Conservation (phyloP, 53 echinoderm and acorn worm species). For the Holothuria leucospilota region DNA sequence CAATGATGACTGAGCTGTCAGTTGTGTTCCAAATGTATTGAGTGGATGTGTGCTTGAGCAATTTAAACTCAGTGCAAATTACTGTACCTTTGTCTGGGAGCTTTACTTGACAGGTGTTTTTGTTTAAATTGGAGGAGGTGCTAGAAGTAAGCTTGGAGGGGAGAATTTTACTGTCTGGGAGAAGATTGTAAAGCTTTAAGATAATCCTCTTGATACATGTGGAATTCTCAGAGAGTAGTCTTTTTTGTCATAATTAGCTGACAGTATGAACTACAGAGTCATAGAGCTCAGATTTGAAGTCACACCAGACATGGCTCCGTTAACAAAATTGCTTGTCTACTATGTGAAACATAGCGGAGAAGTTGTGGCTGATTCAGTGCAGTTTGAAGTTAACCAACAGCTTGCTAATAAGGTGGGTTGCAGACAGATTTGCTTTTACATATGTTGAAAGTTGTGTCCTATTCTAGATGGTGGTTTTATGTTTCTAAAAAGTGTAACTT, state of each 20-base stretch:
- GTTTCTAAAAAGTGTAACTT: too few species aligned
- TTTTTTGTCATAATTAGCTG: slow-evolving; percentile 54
- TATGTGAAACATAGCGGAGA: slow-evolving; percentile 79
- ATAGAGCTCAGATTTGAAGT: slow-evolving; percentile 55
- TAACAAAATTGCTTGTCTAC: slow-evolving; percentile 73
- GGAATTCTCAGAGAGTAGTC: slow-evolving; percentile 1
- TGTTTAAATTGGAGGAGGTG: too few species aligned
- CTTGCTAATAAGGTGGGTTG: slow-evolving; percentile 83
- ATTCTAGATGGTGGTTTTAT: too few species aligned
- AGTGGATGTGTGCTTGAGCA: too few species aligned
- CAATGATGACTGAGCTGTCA: too few species aligned
- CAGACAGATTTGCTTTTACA: too few species aligned
- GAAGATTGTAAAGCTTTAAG: not conserved
- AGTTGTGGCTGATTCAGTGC: slow-evolving; percentile 81
- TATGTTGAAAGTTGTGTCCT: not conserved
- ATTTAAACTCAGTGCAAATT: too few species aligned
- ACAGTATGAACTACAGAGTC: slow-evolving; percentile 26
- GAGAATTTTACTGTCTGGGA: too few species aligned
- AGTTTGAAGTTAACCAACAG: slow-evolving; percentile 64
- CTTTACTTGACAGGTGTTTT: too few species aligned
- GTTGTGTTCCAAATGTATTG: too few species aligned
- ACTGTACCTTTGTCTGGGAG: too few species aligned
- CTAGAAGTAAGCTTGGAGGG: too few species aligned
- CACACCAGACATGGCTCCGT: slow-evolving; percentile 83
- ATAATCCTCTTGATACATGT: not conserved